These are phyloP conservation scores for Anticlea derivata DNA, from an alignment of 2,888 invertebrate species.

Conservation along the genomic window DNA sequence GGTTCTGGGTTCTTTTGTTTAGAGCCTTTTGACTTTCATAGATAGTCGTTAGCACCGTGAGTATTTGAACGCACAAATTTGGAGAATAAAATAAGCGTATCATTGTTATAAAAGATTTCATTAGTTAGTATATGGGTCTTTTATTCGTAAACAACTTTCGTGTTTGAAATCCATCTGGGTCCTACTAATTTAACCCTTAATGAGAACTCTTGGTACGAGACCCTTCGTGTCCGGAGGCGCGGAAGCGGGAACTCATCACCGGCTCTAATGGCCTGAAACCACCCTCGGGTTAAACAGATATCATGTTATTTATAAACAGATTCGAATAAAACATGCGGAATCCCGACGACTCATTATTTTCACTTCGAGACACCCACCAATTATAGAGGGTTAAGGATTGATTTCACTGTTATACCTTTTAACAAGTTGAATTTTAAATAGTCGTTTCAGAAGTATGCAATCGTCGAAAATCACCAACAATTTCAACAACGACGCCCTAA, in stretches of 20 bases:
- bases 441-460: not conserved
- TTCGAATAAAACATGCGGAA: conserved; percentile 48
- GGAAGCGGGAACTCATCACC: conserved; percentile 71
- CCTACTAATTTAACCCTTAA: conserved; percentile 70
- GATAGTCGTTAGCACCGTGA: conserved; percentile 7
- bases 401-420: conserved; percentile 23
- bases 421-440: conserved; percentile 14
- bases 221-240: conserved; percentile 69
- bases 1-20: conserved; percentile 56
- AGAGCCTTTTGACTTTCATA: conserved; percentile 34
- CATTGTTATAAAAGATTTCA: conserved; percentile 32
- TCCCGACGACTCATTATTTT: conserved; percentile 44
- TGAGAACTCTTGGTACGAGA: conserved; percentile 59
- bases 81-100: conserved; percentile 23
- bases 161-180: conserved; percentile 55
- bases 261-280: conserved; percentile 70
- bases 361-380: conserved; percentile 36
- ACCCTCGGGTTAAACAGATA: conserved; percentile 66
- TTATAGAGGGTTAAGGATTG: conserved; percentile 35
- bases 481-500: conserved; percentile 47
- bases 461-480: conserved; percentile 24
- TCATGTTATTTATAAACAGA: conserved; percentile 59
- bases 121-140: conserved; percentile 44
- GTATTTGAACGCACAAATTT: conserved; percentile 15
- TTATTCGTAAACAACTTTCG: conserved; percentile 60